Base-by-base conservation (phyloP, 2,113 vertebrate genomes). In the Hystrix cristata region DNA sequence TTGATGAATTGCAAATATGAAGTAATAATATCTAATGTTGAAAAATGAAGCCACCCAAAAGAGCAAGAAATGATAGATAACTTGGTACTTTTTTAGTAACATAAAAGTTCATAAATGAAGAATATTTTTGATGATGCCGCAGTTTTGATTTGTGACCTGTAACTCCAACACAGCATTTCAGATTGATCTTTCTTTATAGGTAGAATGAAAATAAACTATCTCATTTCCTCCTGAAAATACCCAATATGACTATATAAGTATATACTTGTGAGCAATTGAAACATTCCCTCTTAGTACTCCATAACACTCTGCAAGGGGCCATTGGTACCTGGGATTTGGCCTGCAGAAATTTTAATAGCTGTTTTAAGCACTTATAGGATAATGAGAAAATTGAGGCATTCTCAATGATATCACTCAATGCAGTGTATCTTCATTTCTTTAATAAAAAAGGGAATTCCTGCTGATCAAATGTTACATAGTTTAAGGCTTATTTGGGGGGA, bases 401-500 rank as follows among this genome's bases (percentile, higher is more conserved):
- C 90, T 94, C 95, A 96, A 51, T 96, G 95, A 97, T 95, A 96
- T 95, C 67, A 87, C 57, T 93, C 55, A 94, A 84, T 65, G 65
- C 31, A 91, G 82, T 96, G 48, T 51, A 94, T 97, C 62, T 96
- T 96, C 94, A 97, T 95, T 96, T 95, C 80, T 90, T 95, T 97
- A 97, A 95, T 96, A 90, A 96, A 87, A 96, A 95, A 87, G 48
- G 69, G 94, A 97, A 97, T 87, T 95, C 90, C 87, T 97, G 90
- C 83, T 97, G 79, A 95, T 96, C 93, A 72, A 97, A 60, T 96
- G 60, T 94, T 96, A 93, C 31, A 95, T 38, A 91, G 83, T 84
- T 95, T 96, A 97, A 97, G 91, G 74, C 80, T 87, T 95, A 93
- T 96, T 96, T 79, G 82, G 51, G 64, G 46, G 10, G 7, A 94